A percentile compares a stretch with the other conserved stretches of the same genome.
Conservation (phyloP, 2,113 vertebrate species). For the Lontra canadensis region DNA sequence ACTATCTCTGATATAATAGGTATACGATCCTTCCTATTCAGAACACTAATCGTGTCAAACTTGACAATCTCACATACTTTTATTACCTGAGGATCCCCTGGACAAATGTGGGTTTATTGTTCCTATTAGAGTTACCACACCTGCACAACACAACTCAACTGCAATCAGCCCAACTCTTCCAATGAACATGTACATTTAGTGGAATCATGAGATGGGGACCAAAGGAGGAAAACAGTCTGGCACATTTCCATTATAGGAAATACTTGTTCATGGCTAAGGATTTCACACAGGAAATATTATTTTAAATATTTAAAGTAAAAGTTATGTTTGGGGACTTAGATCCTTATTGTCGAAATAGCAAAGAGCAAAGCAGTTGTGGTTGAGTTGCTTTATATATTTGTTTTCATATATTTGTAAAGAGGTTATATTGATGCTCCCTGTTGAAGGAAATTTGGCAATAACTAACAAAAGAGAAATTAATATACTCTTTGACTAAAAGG, state of each 20-base stretch:
- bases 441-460: background rate
- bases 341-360: background rate
- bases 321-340: background rate
- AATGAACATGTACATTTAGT: background rate
- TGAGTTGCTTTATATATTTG: background rate
- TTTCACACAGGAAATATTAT: background rate
- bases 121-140: background rate
- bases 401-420: background rate
- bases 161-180: background rate
- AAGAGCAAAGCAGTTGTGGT: background rate
- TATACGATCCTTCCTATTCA: background rate
- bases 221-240: background rate
- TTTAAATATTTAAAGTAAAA: background rate
- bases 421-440: background rate
- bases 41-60: background rate
- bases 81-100: background rate
- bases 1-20: background rate
- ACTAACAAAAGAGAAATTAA: background rate
- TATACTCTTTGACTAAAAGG: background rate
- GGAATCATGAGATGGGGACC: background rate
- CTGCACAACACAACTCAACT: background rate
- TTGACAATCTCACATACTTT: background rate
- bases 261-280: background rate
- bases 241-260: background rate
- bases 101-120: background rate